Conservation (phyloP, 2,113 vertebrate species). For the Cyanoderma ruficeps region DNA sequence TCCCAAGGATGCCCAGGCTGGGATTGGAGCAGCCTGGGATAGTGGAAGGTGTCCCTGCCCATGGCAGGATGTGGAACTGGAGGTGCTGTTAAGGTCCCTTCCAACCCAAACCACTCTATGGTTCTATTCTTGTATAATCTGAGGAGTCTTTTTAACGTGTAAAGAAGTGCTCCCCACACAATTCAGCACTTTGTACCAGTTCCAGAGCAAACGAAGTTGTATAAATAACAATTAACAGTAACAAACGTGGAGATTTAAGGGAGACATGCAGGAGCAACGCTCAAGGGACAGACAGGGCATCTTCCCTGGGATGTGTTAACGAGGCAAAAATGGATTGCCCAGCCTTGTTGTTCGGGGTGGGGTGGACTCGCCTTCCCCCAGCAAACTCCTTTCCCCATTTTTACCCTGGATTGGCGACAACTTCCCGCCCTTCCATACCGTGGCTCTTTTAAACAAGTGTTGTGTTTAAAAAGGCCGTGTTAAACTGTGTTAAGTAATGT, state of each 20-base stretch:
- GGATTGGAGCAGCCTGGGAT: not conserved
- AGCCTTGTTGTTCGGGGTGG: rapidly evolving
- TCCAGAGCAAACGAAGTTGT: not conserved
- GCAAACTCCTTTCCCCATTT: not conserved
- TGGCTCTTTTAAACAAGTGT: not conserved
- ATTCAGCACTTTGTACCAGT: not conserved
- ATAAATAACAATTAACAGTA: not conserved
- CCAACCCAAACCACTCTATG: not conserved
- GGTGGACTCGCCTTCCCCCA: rapidly evolving
- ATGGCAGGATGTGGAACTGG: not conserved
- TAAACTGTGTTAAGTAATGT: constrained; percentile 15
- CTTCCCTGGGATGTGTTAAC: not conserved
- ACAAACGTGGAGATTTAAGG: not conserved
- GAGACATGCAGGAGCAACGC: not conserved
- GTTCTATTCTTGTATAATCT: rapidly evolving
- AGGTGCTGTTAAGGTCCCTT: not conserved
- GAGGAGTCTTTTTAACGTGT: not conserved
- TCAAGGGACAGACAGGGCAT: not conserved
- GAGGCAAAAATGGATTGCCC: not conserved
- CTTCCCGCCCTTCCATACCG: not conserved
- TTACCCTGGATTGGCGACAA: not conserved
- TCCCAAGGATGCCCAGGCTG: rapidly evolving
- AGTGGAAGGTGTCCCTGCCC: not conserved
- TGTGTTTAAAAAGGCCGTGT: constrained; percentile 37
- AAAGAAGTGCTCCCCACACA: not conserved